Evolutionary conservation across 2,888 invertebrate species (phyloP), one percentile per base, ranked within the genome.

Genomic region (Mesopsocus fuscifrons): DNA sequence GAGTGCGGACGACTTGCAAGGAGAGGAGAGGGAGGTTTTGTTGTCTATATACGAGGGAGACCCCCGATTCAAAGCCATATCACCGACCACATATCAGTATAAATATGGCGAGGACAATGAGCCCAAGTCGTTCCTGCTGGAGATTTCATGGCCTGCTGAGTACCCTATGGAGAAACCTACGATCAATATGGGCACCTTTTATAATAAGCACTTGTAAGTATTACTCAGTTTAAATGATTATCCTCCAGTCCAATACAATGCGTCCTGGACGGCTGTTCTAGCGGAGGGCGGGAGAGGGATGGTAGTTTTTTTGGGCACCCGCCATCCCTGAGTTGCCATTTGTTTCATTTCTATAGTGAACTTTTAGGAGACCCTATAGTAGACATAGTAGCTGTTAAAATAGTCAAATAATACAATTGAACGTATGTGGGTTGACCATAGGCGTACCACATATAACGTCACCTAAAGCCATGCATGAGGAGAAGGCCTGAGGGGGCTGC

Each of bases 41-140:
- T 72, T 74, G 50, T 88, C 92, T 3, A 95, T 95, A 54, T 95
- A 94, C 60, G 92, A 94, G 54, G 92, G 92, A 15, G 94, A 94
- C 62, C 68, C 72, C 2, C 73, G 73, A 46, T 94, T 89, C 57
- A 88, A 85, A 59, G 74, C 85, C 65, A 60, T 85, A 23, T 72
- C 77, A 57, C 59, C 71, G 6, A 80, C 72, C 44, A 77, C 77
- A 44, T 92, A 81, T 66, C 91, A 92, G 57, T 94, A 92, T 57
- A 92, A 91, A 73, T 85, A 77, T 62, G 79, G 79, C 16, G 80
- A 84, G 54, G 81, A 81, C 52, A 82, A 83, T 46, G 69, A 71
- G 46, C 59, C 65, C 21, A 77, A 81, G 59, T 84, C 91, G 1
- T 87, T 94, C 61, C 62, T 94, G 46, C 59, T 94, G 48, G 91